Conservation (phyloP, 2,888 invertebrate species). For the Eupithecia subumbrata region DNA sequence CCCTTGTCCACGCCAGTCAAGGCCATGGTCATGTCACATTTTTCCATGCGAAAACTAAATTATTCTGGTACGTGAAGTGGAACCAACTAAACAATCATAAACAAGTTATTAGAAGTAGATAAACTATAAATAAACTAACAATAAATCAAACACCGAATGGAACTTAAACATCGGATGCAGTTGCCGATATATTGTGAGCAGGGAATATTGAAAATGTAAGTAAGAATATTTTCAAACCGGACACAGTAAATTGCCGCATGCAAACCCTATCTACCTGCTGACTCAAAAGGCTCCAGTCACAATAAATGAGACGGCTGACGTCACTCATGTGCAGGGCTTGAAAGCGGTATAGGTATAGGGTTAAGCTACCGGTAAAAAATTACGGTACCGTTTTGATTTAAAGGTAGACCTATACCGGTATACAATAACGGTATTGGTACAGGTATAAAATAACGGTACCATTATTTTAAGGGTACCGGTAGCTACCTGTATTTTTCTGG, state of each 20-base stretch:
- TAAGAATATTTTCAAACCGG: neutral
- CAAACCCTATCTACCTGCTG: slow-evolving; percentile 3
- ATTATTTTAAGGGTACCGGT: too few relatives aligned
- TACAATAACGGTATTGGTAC: too few relatives aligned
- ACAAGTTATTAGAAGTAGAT: neutral
- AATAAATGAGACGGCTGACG: slow-evolving; percentile 31
- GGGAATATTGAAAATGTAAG: neutral
- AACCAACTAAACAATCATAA: slow-evolving; percentile 23
- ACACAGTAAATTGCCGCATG: neutral
- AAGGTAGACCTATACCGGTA: too few relatives aligned
- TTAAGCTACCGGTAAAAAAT: too few relatives aligned
- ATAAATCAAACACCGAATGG: neutral
- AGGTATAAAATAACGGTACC: too few relatives aligned
- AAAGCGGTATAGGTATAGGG: too few relatives aligned
- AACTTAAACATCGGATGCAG: neutral
- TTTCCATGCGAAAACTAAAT: slow-evolving; percentile 49
- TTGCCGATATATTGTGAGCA: neutral
- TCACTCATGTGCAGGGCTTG: slow-evolving; percentile 37
- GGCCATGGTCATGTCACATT: slow-evolving; percentile 53
- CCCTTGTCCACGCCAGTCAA: slow-evolving; percentile 62
- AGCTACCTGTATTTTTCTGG: too few relatives aligned
- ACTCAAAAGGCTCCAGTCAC: slow-evolving; percentile 10
- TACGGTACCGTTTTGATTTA: too few relatives aligned
- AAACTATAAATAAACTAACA: neutral
- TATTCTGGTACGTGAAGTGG: slow-evolving; percentile 28